Conservation (phyloP, 2,888 invertebrate genomes). For the Acrocera orbiculus region DNA sequence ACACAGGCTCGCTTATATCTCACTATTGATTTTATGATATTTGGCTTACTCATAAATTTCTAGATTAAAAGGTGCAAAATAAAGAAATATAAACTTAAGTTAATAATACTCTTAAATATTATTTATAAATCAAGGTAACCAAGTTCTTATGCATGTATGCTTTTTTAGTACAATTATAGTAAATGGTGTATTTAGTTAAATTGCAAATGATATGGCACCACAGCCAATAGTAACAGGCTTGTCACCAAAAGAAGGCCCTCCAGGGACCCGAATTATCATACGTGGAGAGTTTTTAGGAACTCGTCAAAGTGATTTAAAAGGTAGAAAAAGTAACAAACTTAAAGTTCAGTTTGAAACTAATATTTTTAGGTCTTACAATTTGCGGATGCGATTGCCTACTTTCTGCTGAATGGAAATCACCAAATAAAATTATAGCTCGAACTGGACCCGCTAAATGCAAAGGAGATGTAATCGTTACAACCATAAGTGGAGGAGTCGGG, state of each 20-base stretch:
- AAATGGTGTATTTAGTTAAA: no score
- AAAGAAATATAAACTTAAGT: no score
- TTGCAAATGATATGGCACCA: constrained; percentile 41
- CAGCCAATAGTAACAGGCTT: constrained; percentile 88
- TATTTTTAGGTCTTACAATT: constrained; percentile 81
- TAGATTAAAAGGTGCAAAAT: no score
- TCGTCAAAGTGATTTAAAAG: constrained; percentile 68
- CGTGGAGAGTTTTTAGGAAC: constrained; percentile 89
- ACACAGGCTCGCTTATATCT: no score
- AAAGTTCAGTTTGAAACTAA: no score
- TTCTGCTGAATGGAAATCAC: constrained; percentile 95
- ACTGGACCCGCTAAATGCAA: constrained; percentile 82
- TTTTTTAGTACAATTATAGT: no score
- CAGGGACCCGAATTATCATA: constrained; percentile 87
- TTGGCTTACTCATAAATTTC: no score
- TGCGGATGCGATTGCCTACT: constrained; percentile 90
- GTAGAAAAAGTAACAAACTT: no score
- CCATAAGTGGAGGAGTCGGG: constrained; percentile 42
- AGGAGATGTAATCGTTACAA: constrained; percentile 83
- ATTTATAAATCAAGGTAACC: no score
- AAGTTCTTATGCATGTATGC: no score
- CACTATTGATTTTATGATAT: no score
- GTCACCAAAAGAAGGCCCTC: constrained; percentile 96
- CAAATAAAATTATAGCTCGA: constrained; percentile 91
- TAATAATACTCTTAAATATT: no score